phyloP scores from a whole-genome alignment of 2,797 vertebrate genomes.

The Morelia viridis region DNA sequence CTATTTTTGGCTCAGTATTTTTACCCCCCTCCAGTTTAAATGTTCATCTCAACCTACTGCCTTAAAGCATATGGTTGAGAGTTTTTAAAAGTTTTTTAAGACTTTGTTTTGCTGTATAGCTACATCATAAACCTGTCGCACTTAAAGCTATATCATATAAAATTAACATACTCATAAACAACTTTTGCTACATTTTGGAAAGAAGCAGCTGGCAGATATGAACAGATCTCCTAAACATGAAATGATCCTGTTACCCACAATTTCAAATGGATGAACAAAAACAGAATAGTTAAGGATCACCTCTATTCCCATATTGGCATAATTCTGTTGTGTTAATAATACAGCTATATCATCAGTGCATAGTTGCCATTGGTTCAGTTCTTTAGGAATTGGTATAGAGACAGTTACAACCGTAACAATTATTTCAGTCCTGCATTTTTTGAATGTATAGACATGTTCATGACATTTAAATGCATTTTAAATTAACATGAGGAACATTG shows the following conservation, averaged over 20 bases:
- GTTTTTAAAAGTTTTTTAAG: slow-evolving; percentile 72
- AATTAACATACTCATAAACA: slow-evolving; percentile 76
- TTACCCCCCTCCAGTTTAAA: slow-evolving; percentile 39
- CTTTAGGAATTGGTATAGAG: background rate
- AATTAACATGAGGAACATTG: background rate
- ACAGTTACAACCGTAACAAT: background rate
- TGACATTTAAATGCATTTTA: background rate
- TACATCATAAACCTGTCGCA: slow-evolving; percentile 76
- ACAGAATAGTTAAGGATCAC: background rate
- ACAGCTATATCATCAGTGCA: background rate
- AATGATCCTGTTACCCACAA: slow-evolving; percentile 26
- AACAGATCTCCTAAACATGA: slow-evolving; percentile 47
- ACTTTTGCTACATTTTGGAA: slow-evolving; percentile 58
- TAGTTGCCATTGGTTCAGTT: background rate
- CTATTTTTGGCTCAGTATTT: slow-evolving; percentile 44
- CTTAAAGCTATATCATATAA: slow-evolving; percentile 73
- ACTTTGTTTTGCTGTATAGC: slow-evolving; percentile 67
- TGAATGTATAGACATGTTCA: slow-evolving; percentile 4
- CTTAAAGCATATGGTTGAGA: slow-evolving; percentile 55
- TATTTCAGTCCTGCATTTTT: background rate
- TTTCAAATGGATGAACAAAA: slow-evolving; percentile 26
- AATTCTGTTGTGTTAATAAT: background rate
- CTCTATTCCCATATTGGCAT: background rate
- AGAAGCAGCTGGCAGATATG: slow-evolving; percentile 55
- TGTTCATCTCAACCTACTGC: slow-evolving; percentile 59